Percentiles rank a stretch among this genome's conserved stretches.
These are phyloP conservation scores for Agonopterix arenella DNA, from an alignment of 2,888 invertebrate genomes.

Conservation along the genomic window DNA sequence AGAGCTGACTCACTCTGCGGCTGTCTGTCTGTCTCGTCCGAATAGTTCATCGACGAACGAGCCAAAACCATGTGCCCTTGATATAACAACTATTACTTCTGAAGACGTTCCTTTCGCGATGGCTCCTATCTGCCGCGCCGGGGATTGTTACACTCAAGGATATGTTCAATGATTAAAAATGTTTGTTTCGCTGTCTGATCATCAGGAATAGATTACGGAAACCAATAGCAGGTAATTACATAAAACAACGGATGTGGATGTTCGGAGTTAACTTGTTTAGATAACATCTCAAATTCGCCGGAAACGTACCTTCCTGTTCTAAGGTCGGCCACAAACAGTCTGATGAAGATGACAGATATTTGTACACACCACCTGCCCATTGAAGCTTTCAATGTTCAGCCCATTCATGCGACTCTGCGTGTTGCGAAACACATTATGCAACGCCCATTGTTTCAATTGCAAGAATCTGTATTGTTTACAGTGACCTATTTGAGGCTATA, in stretches of 20 bases:
- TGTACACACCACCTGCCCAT: conserved; percentile 28
- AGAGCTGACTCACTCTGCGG: conserved; percentile 27
- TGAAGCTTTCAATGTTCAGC: conserved; percentile 29
- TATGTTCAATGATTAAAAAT: no score
- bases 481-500: conserved; percentile 18
- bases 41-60: no score
- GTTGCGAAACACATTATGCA: conserved; percentile 34
- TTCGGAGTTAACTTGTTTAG: conserved; percentile 24
- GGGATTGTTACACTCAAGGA: no score
- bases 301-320: conserved; percentile 34
- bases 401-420: conserved; percentile 35
- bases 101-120: no score
- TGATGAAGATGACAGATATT: conserved; percentile 25
- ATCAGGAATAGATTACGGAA: neutral
- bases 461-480: conserved; percentile 19
- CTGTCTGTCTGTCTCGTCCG: conserved; percentile 9
- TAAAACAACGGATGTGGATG: conserved; percentile 29
- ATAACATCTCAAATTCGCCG: conserved; percentile 24
- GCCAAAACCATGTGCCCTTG: no score
- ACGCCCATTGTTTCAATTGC: conserved; percentile 31
- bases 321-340: conserved; percentile 28
- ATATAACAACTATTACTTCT: no score
- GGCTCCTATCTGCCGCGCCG: no score
- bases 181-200: no score
- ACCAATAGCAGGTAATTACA: conserved; percentile 13